Evolutionary conservation across 1,140 invertebrate species (phyloP).

Genomic region (Lysiphlebus fabarum): DNA sequence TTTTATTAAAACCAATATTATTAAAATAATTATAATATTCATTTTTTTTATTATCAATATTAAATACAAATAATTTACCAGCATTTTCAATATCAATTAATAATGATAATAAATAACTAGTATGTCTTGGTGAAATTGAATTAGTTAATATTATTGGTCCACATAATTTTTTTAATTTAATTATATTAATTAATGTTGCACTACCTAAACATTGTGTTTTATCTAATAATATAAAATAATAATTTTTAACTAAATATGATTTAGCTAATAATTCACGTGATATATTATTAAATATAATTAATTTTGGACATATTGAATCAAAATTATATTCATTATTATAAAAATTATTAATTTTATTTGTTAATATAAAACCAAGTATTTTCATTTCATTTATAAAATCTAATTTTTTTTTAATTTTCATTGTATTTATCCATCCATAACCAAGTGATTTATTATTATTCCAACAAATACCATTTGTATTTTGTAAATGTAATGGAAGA

Average conservation of each 20-base stretch:
- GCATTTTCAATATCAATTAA: slow-evolving; percentile 61
- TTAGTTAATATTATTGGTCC: slow-evolving; percentile 75
- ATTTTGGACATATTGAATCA: slow-evolving; percentile 69
- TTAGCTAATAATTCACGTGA: slow-evolving; percentile 57
- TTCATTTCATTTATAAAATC: slow-evolving; percentile 43
- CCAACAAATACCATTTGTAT: slow-evolving; percentile 61
- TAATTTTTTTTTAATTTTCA: slow-evolving; percentile 49
- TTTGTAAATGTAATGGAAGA: slow-evolving; percentile 64
- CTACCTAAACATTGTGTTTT: slow-evolving; percentile 73
- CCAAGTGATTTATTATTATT: slow-evolving; percentile 61
- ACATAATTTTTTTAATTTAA: slow-evolving; percentile 61
- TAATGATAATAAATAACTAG: slow-evolving; percentile 70
- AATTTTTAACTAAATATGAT: slow-evolving; percentile 60
- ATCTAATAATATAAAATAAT: slow-evolving; percentile 64
- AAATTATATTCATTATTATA: slow-evolving; percentile 41
- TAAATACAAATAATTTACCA: slow-evolving; percentile 61
- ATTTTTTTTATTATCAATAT: slow-evolving; percentile 45
- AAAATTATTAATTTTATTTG: slow-evolving; percentile 24
- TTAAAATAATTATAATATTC: slow-evolving; percentile 47
- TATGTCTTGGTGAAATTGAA: slow-evolving; percentile 69
- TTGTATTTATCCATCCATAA: slow-evolving; percentile 74
- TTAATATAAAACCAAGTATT: slow-evolving; percentile 36
- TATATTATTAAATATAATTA: slow-evolving; percentile 65
- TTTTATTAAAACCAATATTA: slow-evolving; percentile 35
- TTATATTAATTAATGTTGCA: slow-evolving; percentile 64